A percentile compares a stretch with the other conserved stretches of the same genome.
These are phyloP conservation scores for Holothuria glaberrima DNA, from an alignment of 35 echinoderm and acorn worm species.

Conservation along the genomic window DNA sequence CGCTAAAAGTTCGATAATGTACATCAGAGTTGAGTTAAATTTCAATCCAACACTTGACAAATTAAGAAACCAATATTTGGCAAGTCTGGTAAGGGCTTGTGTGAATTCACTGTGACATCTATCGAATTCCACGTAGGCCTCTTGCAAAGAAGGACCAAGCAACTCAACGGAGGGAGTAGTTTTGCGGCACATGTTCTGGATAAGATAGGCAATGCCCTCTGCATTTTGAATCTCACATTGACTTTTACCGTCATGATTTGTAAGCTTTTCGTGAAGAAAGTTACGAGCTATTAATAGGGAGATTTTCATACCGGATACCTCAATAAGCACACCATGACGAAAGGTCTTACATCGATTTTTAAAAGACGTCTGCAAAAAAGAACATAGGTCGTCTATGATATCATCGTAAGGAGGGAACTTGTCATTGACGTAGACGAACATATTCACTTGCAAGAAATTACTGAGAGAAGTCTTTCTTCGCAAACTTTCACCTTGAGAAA, in stretches of 20 bases:
- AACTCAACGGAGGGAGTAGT: too few relatives aligned
- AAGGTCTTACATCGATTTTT: not conserved
- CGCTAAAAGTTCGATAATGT: too few relatives aligned
- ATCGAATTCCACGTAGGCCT: not conserved
- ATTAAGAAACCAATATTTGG: too few relatives aligned
- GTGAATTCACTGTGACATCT: not conserved
- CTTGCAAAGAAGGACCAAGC: constrained; percentile 5
- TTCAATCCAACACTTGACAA: too few relatives aligned
- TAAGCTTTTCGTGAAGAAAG: not conserved
- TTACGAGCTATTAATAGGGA: constrained; percentile 2
- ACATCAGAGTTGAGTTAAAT: too few relatives aligned
- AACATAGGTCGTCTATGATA: not conserved
- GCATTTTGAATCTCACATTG: not conserved
- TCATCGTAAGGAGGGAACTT: constrained; percentile 10
- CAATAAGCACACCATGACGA: not conserved
- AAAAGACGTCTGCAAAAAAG: not conserved
- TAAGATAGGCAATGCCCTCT: not conserved
- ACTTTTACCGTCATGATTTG: not conserved
- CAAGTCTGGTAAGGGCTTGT: not conserved
- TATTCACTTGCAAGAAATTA: not conserved
- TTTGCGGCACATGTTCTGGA: not conserved
- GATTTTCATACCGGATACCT: not conserved
- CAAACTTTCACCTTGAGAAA: not conserved
- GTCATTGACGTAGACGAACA: constrained; percentile 16
- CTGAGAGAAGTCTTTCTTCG: not conserved